phyloP scores from a whole-genome alignment of 2,797 vertebrate species.

The Mormyrops boulengeri region DNA sequence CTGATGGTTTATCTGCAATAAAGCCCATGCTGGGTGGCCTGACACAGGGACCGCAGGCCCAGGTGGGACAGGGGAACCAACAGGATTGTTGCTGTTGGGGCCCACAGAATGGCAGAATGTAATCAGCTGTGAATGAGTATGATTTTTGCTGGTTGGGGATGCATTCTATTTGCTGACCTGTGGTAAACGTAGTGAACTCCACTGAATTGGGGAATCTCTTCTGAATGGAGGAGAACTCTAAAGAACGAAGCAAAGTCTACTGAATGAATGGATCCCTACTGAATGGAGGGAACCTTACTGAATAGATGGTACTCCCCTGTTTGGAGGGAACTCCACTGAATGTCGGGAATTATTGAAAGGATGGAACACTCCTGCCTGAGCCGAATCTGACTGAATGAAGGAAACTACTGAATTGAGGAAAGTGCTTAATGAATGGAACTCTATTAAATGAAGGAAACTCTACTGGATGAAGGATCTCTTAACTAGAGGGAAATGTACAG shows the following conservation, averaged over 20 bases:
- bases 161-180: not conserved
- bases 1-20: not conserved
- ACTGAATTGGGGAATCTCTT: not conserved
- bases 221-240: not conserved
- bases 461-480: not conserved
- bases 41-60: not conserved
- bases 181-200: not conserved
- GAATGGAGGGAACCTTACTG: not conserved
- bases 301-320: not conserved
- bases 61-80: not conserved
- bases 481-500: not conserved
- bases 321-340: not conserved
- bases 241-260: not conserved
- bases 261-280: not conserved
- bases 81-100: not conserved
- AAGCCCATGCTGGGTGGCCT: slow-evolving; percentile 1
- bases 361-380: not conserved
- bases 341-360: not conserved
- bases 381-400: not conserved
- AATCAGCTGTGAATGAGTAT: not conserved
- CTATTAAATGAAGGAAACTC: not conserved
- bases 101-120: not conserved
- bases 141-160: not conserved
- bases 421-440: not conserved
- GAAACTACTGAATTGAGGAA: not conserved